These are phyloP conservation scores for Cottoperca gobio DNA, from an alignment of 2,797 vertebrate genomes.

Conservation along the genomic window DNA sequence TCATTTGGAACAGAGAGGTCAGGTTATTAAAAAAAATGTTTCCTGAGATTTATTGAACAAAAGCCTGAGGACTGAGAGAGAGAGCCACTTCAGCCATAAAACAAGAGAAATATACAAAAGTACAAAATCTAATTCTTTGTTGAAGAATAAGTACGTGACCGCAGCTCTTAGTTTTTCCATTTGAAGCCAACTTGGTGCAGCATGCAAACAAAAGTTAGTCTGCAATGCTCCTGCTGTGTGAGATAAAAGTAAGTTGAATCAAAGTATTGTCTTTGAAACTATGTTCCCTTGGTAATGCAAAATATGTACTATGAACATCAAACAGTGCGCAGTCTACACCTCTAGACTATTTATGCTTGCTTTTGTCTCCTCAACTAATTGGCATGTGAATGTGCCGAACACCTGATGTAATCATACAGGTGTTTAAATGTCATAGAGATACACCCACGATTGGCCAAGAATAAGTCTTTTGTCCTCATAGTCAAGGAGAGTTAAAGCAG, in stretches of 20 bases:
- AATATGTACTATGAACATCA: not conserved
- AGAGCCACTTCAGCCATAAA: not conserved
- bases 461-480: not conserved
- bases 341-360: not conserved
- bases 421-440: not conserved
- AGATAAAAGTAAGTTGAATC: slow-evolving; percentile 9
- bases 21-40: slow-evolving; percentile 17
- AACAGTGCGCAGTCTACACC: not conserved
- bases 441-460: not conserved
- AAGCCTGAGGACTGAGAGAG: slow-evolving; percentile 1
- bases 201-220: slow-evolving; percentile 19
- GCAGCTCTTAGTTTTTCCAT: not conserved
- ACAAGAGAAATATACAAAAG: not conserved
- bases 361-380: not conserved
- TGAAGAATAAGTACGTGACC: not conserved
- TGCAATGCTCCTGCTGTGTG: slow-evolving; percentile 7
- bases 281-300: not conserved
- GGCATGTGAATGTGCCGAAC: not conserved
- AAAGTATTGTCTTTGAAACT: slow-evolving; percentile 14
- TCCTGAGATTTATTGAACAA: slow-evolving; percentile 11
- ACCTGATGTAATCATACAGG: not conserved
- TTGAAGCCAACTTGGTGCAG: not conserved
- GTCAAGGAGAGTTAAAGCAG: not conserved
- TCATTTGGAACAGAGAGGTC: slow-evolving; percentile 2
- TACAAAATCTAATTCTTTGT: not conserved